Base-by-base conservation (phyloP, 1,140 invertebrate genomes). In the Lutraria rhynchaena region DNA sequence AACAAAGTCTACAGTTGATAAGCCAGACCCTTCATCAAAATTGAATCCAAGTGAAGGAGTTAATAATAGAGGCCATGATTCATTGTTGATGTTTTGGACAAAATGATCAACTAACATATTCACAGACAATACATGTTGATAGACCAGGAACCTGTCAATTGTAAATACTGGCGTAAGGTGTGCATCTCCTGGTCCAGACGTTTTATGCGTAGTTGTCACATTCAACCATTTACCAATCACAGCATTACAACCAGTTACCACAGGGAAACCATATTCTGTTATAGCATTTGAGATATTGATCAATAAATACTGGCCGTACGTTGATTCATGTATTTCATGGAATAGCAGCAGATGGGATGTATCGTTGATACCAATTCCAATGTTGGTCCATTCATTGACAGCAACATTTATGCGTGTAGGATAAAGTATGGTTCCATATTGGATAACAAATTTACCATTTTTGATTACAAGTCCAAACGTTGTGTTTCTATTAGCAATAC, bases 311-410 rank as follows among this genome's bases (percentile, higher is more conserved):
- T 44, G 55, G 3, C 61, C 60, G 49, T 70, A 67, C 4, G 61
- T 61, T 53, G 53, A 35, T 44, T 80, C 76, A 31, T 80, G 76
- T 31, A 67, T 80, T 67, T 80, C 76, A 60, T 80, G 61, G 63
- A 80, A 80, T 1, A 80, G 61, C 5, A 57, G 7, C 37, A 22
- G 3, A 19, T 63, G 53, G n/a, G 76, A 67, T 46, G 44, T 60
- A 57, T 58, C 44, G 46, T 80, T 67, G 51, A 80, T 27, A n/a
- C 53, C 35, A n/a, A 70, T 41, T 19, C 76, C 76, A 9, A 80
- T 33, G 55, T 67, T 70, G 49, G 76, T 80, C 76, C 76, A 80
- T 46, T 80, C 35, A 41, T 51, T 29, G 15, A 46, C 9, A 9
- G 35, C 57, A 0, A 80, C 63, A n/a, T 24, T 3, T 27, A 70